A percentile compares a stretch with the other conserved stretches of the same genome.
Evolutionary conservation across 1,140 invertebrate genomes (phyloP).

Genomic region (Laupala kohalensis): DNA sequence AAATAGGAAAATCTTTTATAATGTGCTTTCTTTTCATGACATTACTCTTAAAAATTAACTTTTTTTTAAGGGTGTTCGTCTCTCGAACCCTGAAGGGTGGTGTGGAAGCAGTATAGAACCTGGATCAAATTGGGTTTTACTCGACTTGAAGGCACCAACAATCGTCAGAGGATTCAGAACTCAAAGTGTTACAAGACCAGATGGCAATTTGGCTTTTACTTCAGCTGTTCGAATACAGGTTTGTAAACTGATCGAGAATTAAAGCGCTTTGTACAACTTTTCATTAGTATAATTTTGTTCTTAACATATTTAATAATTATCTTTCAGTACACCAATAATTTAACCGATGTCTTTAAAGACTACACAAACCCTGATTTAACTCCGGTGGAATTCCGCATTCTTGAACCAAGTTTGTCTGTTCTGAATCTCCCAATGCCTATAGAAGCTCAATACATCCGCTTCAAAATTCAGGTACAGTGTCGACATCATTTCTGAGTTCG

Average conservation of each 20-base stretch:
- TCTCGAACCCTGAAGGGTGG: conserved; percentile 75
- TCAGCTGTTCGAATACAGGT: conserved; percentile 67
- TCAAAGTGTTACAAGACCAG: conserved; percentile 64
- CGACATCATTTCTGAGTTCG: neutral
- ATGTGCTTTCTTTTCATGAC: too few species aligned
- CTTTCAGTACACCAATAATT: conserved; percentile 66
- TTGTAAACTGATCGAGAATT: conserved; percentile 7
- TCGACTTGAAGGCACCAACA: conserved; percentile 81
- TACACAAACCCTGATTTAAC: conserved; percentile 84
- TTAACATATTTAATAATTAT: neutral
- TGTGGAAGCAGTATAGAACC: conserved; percentile 73
- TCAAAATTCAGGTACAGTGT: conserved; percentile 55
- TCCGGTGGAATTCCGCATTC: conserved; percentile 80
- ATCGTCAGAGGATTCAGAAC: conserved; percentile 80
- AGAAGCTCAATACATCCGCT: conserved; percentile 77
- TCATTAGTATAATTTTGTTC: neutral
- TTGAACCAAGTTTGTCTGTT: conserved; percentile 75
- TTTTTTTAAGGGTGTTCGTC: conserved; percentile 50
- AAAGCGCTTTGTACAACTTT: neutral
- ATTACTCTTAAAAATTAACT: conserved; percentile 6
- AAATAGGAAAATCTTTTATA: too few species aligned
- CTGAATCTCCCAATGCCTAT: conserved; percentile 81
- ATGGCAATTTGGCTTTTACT: conserved; percentile 71
- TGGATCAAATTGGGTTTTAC: conserved; percentile 74
- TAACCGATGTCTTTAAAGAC: conserved; percentile 79